Evolutionary conservation across 2,888 invertebrate genomes (phyloP).

Genomic region (Ochropacha duplaris): DNA sequence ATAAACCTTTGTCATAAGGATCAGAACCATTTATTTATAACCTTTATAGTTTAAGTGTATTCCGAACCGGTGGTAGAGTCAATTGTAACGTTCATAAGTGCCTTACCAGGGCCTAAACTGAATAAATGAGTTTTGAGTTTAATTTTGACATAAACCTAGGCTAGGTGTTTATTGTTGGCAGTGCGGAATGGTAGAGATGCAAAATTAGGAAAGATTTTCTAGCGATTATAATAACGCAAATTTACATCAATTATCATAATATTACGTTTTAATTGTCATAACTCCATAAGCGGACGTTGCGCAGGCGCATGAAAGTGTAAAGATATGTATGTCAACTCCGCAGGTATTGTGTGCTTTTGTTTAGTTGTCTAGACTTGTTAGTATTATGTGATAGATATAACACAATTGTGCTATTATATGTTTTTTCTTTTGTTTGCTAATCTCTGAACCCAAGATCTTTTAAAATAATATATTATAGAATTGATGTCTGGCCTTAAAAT

Average conservation of each 20-base stretch:
- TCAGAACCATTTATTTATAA: too few species aligned
- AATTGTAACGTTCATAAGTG: too few species aligned
- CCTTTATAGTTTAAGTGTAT: too few species aligned
- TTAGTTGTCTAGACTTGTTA: not conserved
- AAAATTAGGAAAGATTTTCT: not conserved
- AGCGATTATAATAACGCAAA: not conserved
- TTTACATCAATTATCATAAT: constrained; percentile 3
- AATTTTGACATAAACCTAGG: too few species aligned
- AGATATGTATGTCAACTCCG: not conserved
- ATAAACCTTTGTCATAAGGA: too few species aligned
- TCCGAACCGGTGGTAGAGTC: too few species aligned
- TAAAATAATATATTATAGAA: not conserved
- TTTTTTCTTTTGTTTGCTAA: not conserved
- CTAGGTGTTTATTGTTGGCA: not conserved
- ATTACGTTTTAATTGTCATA: constrained; percentile 3
- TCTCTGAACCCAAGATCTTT: not conserved
- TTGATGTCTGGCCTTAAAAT: not conserved
- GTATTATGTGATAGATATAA: not conserved
- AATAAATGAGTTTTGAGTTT: too few species aligned
- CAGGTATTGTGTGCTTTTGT: not conserved
- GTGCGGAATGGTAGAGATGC: not conserved
- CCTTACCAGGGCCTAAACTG: too few species aligned
- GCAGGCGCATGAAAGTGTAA: constrained; percentile 4
- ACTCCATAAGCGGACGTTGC: not conserved
- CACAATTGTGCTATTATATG: not conserved